phyloP scores from a whole-genome alignment of 2,797 vertebrate genomes.

The Naso thynnoides region DNA sequence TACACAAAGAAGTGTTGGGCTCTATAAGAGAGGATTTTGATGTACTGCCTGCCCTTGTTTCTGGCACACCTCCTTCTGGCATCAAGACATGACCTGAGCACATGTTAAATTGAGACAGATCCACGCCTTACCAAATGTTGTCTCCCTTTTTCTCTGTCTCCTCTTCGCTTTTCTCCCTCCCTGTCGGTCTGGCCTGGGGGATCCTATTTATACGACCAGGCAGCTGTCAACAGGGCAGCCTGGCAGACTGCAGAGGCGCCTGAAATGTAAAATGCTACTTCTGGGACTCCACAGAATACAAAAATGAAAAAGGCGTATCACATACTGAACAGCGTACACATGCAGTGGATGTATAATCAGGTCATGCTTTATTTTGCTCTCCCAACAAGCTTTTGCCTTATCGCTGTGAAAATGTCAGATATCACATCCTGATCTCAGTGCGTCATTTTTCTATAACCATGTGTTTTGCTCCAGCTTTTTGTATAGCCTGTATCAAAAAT shows the following conservation, averaged over 20 bases:
- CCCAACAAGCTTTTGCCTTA: conserved; percentile 30
- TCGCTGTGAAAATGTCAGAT: conserved; percentile 18
- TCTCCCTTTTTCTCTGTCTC: conserved; percentile 35
- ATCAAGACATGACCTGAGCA: conserved; percentile 35
- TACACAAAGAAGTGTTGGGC: conserved; percentile 45
- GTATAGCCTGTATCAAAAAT: conserved; percentile 15
- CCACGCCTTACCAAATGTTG: conserved; percentile 52
- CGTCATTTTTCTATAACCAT: conserved; percentile 5
- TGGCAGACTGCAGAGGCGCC: conserved; percentile 53
- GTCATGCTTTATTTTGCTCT: conserved; percentile 49
- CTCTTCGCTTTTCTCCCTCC: conserved; percentile 19
- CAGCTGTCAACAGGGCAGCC: conserved; percentile 70
- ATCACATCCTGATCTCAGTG: conserved; percentile 12
- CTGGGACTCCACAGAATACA: conserved; percentile 59
- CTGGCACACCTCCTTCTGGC: conserved; percentile 39
- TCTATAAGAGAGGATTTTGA: conserved; percentile 37
- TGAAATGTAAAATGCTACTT: conserved; percentile 68
- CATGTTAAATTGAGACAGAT: conserved; percentile 50
- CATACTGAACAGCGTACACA: conserved; percentile 23
- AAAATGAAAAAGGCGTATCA: conserved; percentile 48
- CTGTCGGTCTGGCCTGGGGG: conserved; percentile 46
- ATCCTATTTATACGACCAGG: conserved; percentile 45
- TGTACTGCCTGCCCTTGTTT: conserved; percentile 53
- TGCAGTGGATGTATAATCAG: conserved; percentile 56
- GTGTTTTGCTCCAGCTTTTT: background rate